Conservation (phyloP, 2,888 invertebrate species). For the Mesorhabditis belari region DNA sequence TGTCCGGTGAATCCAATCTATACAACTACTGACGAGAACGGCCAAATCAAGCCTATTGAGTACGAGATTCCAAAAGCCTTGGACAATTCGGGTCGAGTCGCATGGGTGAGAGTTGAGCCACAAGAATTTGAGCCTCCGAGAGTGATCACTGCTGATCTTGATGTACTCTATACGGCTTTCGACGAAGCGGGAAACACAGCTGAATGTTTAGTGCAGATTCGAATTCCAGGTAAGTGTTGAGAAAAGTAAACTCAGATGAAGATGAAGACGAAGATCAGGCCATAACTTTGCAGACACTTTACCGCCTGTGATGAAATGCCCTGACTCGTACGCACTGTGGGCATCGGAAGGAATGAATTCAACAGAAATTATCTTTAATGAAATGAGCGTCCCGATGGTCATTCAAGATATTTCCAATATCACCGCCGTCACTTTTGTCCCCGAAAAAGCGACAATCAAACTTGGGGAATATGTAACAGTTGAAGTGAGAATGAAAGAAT, state of each 20-base stretch:
- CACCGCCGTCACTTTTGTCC: slow-evolving; percentile 30
- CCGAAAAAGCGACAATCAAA: slow-evolving; percentile 24
- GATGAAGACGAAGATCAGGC: slow-evolving; percentile 9
- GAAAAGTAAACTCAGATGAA: background rate
- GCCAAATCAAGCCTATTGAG: slow-evolving; percentile 78
- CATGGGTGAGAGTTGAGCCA: slow-evolving; percentile 83
- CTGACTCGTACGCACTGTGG: slow-evolving; percentile 49
- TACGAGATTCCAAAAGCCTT: slow-evolving; percentile 85
- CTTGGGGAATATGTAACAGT: slow-evolving; percentile 35
- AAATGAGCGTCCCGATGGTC: slow-evolving; percentile 39
- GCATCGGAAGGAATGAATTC: slow-evolving; percentile 20
- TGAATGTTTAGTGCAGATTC: slow-evolving; percentile 89
- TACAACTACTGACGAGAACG: slow-evolving; percentile 70
- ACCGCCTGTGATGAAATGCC: slow-evolving; percentile 52
- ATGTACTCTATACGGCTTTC: slow-evolving; percentile 76
- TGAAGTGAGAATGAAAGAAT: slow-evolving; percentile 6
- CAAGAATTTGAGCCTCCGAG: slow-evolving; percentile 65
- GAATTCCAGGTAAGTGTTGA: slow-evolving; percentile 41
- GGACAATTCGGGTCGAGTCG: slow-evolving; percentile 82
- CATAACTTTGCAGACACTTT: slow-evolving; percentile 49
- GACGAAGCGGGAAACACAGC: slow-evolving; percentile 96
- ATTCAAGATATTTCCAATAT: slow-evolving; percentile 52
- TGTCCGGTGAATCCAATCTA: slow-evolving; percentile 86
- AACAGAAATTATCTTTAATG: slow-evolving; percentile 43
- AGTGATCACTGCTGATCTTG: slow-evolving; percentile 31